Evolutionary conservation across 2,888 invertebrate species (phyloP).

Genomic region (Drosophila bunnanda): DNA sequence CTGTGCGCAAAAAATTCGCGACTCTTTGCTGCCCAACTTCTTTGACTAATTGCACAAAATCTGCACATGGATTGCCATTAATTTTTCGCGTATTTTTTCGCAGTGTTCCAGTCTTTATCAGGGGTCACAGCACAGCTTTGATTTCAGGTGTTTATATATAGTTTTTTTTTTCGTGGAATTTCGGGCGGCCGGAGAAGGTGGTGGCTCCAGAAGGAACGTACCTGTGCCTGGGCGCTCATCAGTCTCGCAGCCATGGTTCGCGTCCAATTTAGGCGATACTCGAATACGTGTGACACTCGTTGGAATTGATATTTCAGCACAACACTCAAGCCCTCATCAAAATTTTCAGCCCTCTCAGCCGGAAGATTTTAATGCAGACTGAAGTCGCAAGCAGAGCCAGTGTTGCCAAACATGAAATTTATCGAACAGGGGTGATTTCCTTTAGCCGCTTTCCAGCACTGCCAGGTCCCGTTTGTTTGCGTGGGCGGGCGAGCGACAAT

Average conservation of each 20-base stretch:
- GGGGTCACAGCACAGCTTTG: conserved; percentile 33
- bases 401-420: background rate
- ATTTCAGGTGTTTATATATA: conserved; percentile 27
- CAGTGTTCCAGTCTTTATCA: conserved; percentile 43
- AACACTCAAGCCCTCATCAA: conserved; percentile 58
- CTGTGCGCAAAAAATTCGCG: conserved; percentile 58
- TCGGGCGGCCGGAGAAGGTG: conserved; percentile 5
- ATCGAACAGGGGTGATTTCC: background rate
- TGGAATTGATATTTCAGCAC: conserved; percentile 43
- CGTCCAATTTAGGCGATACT: conserved; percentile 39
- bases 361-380: conserved; percentile 84
- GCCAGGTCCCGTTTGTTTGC: conserved; percentile 39
- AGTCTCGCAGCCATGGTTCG: conserved; percentile 82
- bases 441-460: conserved; percentile 43
- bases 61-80: background rate
- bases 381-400: background rate
- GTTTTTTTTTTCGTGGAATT: conserved; percentile 3
- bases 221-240: conserved; percentile 82
- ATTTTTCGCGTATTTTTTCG: conserved; percentile 14
- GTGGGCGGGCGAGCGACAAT: conserved; percentile 42
- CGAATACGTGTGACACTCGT: conserved; percentile 55
- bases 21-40: conserved; percentile 13
- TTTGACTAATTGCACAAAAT: background rate
- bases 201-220: conserved; percentile 58
- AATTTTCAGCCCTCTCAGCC: conserved; percentile 85